Percentiles rank a stretch among this genome's conserved stretches.
phyloP scores from a whole-genome alignment of 2,113 vertebrate species.

The Chaenocephalus aceratus region DNA sequence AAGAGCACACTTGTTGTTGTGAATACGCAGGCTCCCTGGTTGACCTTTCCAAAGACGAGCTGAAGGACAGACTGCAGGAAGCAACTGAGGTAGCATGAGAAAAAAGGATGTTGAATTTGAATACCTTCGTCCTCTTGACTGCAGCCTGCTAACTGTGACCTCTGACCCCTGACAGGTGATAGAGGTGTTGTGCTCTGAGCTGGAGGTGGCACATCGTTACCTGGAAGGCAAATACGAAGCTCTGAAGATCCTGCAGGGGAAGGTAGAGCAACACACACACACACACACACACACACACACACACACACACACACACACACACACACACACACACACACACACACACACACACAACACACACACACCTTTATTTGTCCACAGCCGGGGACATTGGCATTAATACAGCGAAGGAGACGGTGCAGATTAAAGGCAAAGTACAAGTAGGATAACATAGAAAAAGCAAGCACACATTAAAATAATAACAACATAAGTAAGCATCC shows the following conservation, averaged over 20 bases:
- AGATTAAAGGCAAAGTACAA: too few species aligned
- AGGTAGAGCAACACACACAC: conserved; percentile 79
- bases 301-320: too few species aligned
- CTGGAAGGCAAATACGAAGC: conserved; percentile 96
- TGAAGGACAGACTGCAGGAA: conserved; percentile 68
- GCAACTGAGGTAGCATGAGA: conserved; percentile 84
- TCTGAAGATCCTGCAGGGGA: conserved; percentile 92
- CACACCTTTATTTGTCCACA: too few species aligned
- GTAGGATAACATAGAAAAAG: too few species aligned
- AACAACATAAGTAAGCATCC: too few species aligned
- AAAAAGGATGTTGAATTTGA: neutral
- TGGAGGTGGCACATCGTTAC: conserved; percentile 90
- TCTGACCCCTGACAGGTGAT: conserved; percentile 80
- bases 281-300: neutral
- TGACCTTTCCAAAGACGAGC: conserved; percentile 72
- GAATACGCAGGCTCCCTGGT: conserved; percentile 73
- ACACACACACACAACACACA: too few species aligned
- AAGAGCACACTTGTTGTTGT: neutral
- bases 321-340: too few species aligned
- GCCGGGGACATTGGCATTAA: too few species aligned
- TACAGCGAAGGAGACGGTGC: too few species aligned
- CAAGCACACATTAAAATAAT: too few species aligned
- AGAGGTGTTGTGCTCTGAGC: conserved; percentile 88
- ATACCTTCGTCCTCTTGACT: neutral
- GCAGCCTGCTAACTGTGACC: neutral